Conservation (phyloP, 2,888 invertebrate species). For the Hofmannophila pseudospretella region DNA sequence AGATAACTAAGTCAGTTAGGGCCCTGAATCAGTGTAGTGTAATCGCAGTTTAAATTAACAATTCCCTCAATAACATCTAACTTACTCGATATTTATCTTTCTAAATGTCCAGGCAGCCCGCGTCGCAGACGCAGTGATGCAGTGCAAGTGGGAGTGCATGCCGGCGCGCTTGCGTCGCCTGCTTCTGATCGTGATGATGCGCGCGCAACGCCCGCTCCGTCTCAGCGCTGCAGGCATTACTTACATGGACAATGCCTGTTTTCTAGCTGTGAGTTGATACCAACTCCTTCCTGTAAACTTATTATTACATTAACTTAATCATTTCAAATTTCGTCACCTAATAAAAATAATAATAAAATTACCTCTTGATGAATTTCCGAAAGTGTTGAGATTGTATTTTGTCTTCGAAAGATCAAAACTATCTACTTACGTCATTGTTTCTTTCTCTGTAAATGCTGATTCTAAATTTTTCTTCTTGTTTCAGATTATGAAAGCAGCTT, state of each 20-base stretch:
- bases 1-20: no score
- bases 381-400: no score
- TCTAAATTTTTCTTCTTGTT: slow-evolving; percentile 30
- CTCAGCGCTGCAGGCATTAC: slow-evolving; percentile 69
- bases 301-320: neutral
- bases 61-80: no score
- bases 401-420: no score
- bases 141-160: slow-evolving; percentile 60
- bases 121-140: slow-evolving; percentile 60
- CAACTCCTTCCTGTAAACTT: neutral
- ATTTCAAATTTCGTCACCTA: neutral
- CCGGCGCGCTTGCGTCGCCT: slow-evolving; percentile 38
- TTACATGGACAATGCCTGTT: slow-evolving; percentile 65
- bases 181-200: slow-evolving; percentile 54
- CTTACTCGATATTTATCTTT: no score
- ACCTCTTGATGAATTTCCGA: no score
- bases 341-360: no score
- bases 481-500: slow-evolving; percentile 67
- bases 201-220: slow-evolving; percentile 60
- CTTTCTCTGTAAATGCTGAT: no score
- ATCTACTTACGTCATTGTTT: no score
- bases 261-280: slow-evolving; percentile 48
- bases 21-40: no score
- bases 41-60: no score
- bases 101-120: slow-evolving; percentile 52